Percentiles rank a stretch among this genome's conserved stretches.
Evolutionary conservation across 2,113 vertebrate species (phyloP).

Genomic region (Cyanocitta stelleri): DNA sequence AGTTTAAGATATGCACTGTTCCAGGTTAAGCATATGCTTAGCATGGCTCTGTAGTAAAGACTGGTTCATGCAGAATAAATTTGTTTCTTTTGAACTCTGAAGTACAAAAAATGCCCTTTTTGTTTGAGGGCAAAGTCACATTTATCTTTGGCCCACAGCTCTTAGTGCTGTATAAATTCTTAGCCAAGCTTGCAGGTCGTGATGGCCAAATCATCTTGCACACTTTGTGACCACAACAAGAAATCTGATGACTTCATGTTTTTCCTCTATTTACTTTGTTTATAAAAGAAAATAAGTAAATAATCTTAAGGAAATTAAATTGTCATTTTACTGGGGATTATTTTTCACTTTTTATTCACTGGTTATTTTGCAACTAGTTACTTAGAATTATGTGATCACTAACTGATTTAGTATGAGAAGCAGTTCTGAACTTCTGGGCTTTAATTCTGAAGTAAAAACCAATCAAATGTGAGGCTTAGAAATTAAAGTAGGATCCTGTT

Average conservation of each 20-base stretch:
- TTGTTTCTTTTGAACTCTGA: neutral
- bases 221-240: neutral
- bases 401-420: neutral
- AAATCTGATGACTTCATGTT: neutral
- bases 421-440: neutral
- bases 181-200: neutral
- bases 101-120: neutral
- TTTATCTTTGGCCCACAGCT: neutral
- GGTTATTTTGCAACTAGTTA: neutral
- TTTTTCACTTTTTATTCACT: neutral
- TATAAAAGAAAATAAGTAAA: neutral
- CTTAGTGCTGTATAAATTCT: neutral
- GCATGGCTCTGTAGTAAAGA: neutral
- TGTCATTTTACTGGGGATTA: neutral
- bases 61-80: neutral
- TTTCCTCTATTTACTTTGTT: neutral
- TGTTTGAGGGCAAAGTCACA: neutral
- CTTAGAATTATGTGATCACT: neutral
- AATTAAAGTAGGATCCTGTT: neutral
- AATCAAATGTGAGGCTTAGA: neutral
- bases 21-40: neutral
- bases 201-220: neutral
- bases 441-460: neutral
- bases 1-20: fast-evolving
- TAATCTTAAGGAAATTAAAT: neutral